Evolutionary conservation across 2,888 invertebrate species (phyloP).

Genomic region (Aromia moschata): DNA sequence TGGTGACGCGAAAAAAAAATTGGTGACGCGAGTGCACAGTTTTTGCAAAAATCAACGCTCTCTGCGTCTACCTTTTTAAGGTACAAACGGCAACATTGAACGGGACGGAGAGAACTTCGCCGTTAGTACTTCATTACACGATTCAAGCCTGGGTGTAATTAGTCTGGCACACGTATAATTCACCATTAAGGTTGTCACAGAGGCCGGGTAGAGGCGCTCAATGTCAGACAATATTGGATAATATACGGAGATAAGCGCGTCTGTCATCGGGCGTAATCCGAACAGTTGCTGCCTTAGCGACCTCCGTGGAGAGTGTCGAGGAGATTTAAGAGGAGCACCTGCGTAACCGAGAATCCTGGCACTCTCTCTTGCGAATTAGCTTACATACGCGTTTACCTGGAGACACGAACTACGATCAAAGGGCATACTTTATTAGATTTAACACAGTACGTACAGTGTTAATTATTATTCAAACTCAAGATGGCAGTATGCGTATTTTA

Average conservation of each 20-base stretch:
- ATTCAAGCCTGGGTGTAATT: slow-evolving; percentile 17
- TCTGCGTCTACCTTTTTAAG: no score
- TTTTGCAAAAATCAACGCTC: no score
- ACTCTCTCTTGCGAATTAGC: slow-evolving; percentile 11
- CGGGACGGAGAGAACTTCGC: no score
- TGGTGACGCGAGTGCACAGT: no score
- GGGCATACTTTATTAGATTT: not conserved
- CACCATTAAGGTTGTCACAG: slow-evolving; percentile 15
- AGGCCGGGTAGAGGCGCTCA: not conserved
- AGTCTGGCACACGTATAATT: slow-evolving; percentile 8
- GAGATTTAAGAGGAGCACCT: slow-evolving; percentile 10
- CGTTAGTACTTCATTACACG: slow-evolving; percentile 2
- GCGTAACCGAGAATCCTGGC: slow-evolving; percentile 15
- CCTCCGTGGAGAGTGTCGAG: not conserved
- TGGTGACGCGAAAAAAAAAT: no score
- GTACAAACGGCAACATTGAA: no score
- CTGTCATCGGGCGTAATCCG: slow-evolving; percentile 14
- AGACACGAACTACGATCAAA: not conserved
- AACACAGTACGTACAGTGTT: not conserved
- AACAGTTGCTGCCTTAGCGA: slow-evolving; percentile 13
- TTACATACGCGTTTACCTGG: not conserved
- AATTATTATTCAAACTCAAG: no score
- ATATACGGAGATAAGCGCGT: slow-evolving; percentile 12
- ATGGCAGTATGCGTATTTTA: no score
- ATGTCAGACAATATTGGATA: slow-evolving; percentile 25